phyloP scores from a whole-genome alignment of 1,140 invertebrate genomes.

The Euschistus heros region DNA sequence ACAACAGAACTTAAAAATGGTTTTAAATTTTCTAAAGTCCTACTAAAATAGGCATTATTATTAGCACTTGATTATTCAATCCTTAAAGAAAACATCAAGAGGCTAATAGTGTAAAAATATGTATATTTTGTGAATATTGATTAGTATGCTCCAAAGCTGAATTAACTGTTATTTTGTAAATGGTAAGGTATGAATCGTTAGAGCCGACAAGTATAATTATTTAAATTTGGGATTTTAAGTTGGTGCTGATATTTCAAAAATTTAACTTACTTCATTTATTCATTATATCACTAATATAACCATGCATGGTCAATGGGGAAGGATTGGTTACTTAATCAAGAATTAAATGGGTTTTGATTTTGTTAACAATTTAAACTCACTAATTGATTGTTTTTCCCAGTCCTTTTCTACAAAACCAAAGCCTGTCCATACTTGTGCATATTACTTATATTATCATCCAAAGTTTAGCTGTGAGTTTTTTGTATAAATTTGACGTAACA shows the following conservation, averaged over 20 bases:
- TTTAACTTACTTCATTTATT: not conserved
- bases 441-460: not conserved
- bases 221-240: not conserved
- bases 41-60: not conserved
- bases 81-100: constrained; percentile 9
- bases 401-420: not conserved
- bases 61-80: constrained; percentile 9
- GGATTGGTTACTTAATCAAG: too few species aligned
- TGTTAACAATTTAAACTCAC: not conserved
- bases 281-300: not conserved
- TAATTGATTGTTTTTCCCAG: not conserved
- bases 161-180: not conserved
- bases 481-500: not conserved
- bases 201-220: not conserved
- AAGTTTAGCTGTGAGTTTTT: not conserved
- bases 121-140: constrained; percentile 15
- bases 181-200: not conserved
- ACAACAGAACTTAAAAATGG: not conserved
- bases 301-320: too few species aligned
- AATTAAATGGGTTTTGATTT: not conserved
- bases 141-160: constrained; percentile 2
- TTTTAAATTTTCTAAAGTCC: not conserved
- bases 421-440: not conserved
- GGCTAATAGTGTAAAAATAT: constrained; percentile 14
- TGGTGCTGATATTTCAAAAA: not conserved